Evolutionary conservation across 2,888 invertebrate genomes (phyloP), one percentile per base, ranked within the genome.

Genomic region (Amiota minor): DNA sequence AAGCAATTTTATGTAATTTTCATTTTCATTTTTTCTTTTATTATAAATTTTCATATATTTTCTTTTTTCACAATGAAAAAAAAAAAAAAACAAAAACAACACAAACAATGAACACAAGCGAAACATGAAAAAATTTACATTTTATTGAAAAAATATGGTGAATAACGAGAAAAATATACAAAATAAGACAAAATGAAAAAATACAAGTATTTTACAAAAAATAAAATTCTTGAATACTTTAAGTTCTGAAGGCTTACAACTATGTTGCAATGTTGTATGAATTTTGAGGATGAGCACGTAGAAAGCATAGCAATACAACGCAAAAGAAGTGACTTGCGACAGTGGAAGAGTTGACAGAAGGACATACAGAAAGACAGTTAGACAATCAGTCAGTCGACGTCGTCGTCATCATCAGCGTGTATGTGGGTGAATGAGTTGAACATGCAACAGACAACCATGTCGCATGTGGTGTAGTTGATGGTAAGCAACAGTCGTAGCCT

Each of bases 1-100:
- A 16, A 65, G 65, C 65, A 18, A 18, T 65, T 59, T 18, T 59
- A 59, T 46, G 49, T 65, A 47, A 65, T 65, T 59, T 59, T n/a
- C 10, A 14, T 59, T 20, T 16, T 47, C 46, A 45, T 9, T n/a
- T 47, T 46, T 59, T 14, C 9, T 65, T 62, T 62, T n/a, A 47
- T 65, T 1, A 3, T 56, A 56, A 9, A 56, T 56, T n/a, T 56
- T 56, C 16, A 16, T 12, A 56, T 56, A 56, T 55, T n/a, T 16
- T 16, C 55, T 59, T 20, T 59, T 18, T 56, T 56, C 56, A 10
- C 11, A 16, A n/a, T 53, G 11, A 16, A 16, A 16, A 1, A 59
- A 20, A 20, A 18, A 59, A 59, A n/a, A 14, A 62, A 46, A 62
- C n/a, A 18, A 35, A 35, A 35, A 35, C 6, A 23, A 2, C 3